phyloP scores from a whole-genome alignment of 2,888 invertebrate species.

The Orthosia incerta region DNA sequence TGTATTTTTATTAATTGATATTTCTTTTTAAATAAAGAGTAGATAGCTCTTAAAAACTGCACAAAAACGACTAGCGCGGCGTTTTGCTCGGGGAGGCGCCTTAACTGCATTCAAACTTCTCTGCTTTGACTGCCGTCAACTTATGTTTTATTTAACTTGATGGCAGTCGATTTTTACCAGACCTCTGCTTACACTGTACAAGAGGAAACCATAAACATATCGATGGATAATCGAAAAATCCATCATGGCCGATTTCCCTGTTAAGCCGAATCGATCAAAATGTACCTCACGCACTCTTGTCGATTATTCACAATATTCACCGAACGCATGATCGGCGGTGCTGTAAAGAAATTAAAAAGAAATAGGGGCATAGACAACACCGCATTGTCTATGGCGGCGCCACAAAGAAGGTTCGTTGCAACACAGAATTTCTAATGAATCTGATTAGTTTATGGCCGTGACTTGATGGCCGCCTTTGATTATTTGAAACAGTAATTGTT shows the following conservation, averaged over 20 bases:
- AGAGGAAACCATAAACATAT: neutral
- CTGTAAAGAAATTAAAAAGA: slow-evolving; percentile 86
- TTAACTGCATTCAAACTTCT: no score
- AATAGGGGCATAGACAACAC: slow-evolving; percentile 82
- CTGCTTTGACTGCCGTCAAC: no score
- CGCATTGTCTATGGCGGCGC: slow-evolving; percentile 74
- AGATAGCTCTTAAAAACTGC: no score
- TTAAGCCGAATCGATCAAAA: slow-evolving; percentile 59
- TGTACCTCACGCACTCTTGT: slow-evolving; percentile 59
- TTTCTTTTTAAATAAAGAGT: no score
- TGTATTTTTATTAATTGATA: no score
- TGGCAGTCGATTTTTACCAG: neutral
- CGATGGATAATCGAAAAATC: slow-evolving; percentile 51
- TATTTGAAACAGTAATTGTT: slow-evolving; percentile 64
- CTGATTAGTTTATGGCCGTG: slow-evolving; percentile 77
- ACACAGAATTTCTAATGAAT: slow-evolving; percentile 78
- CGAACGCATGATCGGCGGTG: slow-evolving; percentile 80
- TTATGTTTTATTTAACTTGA: no score
- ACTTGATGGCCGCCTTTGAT: slow-evolving; percentile 63
- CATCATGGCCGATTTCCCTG: slow-evolving; percentile 59
- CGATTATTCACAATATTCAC: slow-evolving; percentile 80
- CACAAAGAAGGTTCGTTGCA: slow-evolving; percentile 70
- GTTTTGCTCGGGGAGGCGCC: no score
- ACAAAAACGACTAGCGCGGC: no score
- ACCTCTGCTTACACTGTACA: neutral